Evolutionary conservation across 1,140 invertebrate species (phyloP), one percentile per base, ranked within the genome.

Genomic region (Drosophila eugracilis): DNA sequence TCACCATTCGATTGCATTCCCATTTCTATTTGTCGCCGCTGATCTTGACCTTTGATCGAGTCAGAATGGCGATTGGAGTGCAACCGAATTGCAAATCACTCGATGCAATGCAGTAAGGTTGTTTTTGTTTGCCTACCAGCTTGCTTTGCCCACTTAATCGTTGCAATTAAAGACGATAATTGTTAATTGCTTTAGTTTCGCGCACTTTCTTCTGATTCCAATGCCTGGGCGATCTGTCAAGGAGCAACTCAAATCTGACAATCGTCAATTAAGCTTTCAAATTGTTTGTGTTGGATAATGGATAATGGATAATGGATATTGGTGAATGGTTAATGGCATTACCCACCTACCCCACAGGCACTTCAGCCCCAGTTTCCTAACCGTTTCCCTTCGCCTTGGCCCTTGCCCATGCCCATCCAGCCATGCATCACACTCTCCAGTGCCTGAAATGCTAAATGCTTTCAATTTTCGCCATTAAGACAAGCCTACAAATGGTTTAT

Each of bases 401-500:
- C 24, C n/a, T 26, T 41, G 19, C 32, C 17, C 10, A 21, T 15
- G 21, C 21, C 30, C 21, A 39, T 42, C 26, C 15, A 22, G 3
- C 5, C 26, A 6, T 2, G n/a, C n/a, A n/a, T 41, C 36, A 12
- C 7, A 30, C 24, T 73, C 76, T 73, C 36, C 74, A 78, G 69
- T 83, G 79, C 79, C 76, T 78, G 70, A 84, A 83, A 76, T 76
- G 62, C 42, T 60, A 86, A 81, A 66, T 88, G 73, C 58, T 85
- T 85, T 80, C 72, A 62, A 76, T 79, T 79, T 79, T 85, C 57
- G 76, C 80, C 65, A 85, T 84, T 85, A 77, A 81, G 81, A 88
- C 81, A 81, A 86, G 81, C 81, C 81, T 88, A 81, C 78, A 88
- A 88, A 81, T 70, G 50, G 36, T 32, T 70, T 59, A 74, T 81